These are phyloP conservation scores for Syndactyla subalaris DNA, from an alignment of 2,797 vertebrate species.

Conservation along the genomic window DNA sequence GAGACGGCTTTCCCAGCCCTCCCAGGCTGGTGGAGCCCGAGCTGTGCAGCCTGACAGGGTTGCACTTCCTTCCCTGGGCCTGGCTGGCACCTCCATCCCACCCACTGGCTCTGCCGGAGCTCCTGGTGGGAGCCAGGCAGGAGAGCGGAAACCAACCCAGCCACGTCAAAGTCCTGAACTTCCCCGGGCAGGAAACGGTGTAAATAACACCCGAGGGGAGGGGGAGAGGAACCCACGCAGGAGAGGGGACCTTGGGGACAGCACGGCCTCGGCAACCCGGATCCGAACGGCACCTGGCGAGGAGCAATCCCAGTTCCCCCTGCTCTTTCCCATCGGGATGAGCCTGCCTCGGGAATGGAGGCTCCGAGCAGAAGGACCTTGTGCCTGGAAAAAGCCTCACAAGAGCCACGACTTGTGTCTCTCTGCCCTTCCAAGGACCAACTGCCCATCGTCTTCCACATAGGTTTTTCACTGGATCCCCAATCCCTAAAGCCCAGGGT, in stretches of 20 bases:
- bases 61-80: background rate
- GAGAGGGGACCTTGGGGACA: background rate
- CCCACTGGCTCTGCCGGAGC: background rate
- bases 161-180: conserved; percentile 56
- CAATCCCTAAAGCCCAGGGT: background rate
- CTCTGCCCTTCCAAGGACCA: background rate
- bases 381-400: background rate
- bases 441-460: accelerated
- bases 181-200: conserved; percentile 56
- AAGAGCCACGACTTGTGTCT: background rate
- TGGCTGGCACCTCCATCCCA: background rate
- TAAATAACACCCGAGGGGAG: conserved; percentile 40
- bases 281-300: background rate
- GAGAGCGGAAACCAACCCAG: conserved; percentile 54
- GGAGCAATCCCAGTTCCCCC: accelerated
- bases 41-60: background rate
- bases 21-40: background rate
- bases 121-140: background rate
- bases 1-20: background rate
- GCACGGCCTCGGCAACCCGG: background rate
- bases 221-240: conserved; percentile 15
- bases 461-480: accelerated
- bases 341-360: accelerated
- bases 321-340: accelerated
- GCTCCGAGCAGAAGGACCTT: background rate